These are phyloP conservation scores for Theristicus caerulescens DNA, from an alignment of 2,113 vertebrate species.

Conservation along the genomic window DNA sequence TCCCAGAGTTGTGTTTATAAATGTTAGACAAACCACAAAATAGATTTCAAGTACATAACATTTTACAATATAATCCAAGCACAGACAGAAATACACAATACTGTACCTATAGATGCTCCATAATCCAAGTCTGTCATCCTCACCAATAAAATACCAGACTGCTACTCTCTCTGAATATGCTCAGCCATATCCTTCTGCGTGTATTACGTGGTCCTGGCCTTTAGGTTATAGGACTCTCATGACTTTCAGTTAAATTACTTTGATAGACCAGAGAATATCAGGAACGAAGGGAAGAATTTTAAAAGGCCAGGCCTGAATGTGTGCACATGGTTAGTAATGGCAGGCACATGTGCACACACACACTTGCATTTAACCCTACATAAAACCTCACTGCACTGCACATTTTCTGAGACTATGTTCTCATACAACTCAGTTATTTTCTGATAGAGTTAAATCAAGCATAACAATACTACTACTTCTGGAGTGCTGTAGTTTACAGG, in stretches of 20 bases:
- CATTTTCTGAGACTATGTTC: slow-evolving; percentile 32
- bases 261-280: neutral
- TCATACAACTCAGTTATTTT: slow-evolving; percentile 43
- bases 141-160: slow-evolving; percentile 47
- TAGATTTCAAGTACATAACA: slow-evolving; percentile 76
- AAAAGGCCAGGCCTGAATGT: neutral
- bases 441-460: slow-evolving; percentile 23
- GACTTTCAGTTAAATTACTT: neutral
- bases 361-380: slow-evolving; percentile 47
- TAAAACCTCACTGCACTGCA: slow-evolving; percentile 25
- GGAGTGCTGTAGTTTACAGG: neutral
- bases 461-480: neutral
- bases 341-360: neutral
- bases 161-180: slow-evolving; percentile 8
- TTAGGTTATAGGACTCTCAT: neutral
- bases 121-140: slow-evolving; percentile 42
- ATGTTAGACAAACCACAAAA: slow-evolving; percentile 82
- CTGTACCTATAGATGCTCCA: slow-evolving; percentile 76
- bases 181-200: neutral
- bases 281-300: neutral
- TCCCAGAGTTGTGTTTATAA: slow-evolving; percentile 88
- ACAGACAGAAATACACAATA: slow-evolving; percentile 79
- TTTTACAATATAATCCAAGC: slow-evolving; percentile 75
- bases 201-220: neutral
- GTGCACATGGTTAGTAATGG: slow-evolving; percentile 22